These are phyloP conservation scores for Polyodon spathula DNA, from an alignment of 2,113 vertebrate genomes.

Conservation along the genomic window DNA sequence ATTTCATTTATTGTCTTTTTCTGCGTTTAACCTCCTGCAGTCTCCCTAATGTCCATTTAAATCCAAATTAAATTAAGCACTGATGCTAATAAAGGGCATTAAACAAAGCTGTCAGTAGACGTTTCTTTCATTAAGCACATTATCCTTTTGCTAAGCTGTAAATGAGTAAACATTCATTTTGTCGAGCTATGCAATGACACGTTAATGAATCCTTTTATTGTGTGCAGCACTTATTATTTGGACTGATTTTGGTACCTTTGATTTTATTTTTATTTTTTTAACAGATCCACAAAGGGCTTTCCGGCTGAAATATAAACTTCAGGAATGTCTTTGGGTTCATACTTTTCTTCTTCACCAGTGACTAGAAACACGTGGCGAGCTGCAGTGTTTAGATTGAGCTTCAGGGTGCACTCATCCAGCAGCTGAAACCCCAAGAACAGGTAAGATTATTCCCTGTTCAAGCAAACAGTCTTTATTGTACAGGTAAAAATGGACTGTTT, in stretches of 20 bases:
- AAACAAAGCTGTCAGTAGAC: slow-evolving; percentile 74
- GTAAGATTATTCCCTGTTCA: slow-evolving; percentile 22
- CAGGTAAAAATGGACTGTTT: too few relatives aligned
- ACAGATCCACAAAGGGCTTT: slow-evolving; percentile 45
- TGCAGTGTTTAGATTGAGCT: slow-evolving; percentile 47
- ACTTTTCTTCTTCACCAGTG: slow-evolving; percentile 40
- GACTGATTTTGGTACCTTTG: slow-evolving; percentile 42
- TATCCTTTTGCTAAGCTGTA: slow-evolving; percentile 73
- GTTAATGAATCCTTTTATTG: slow-evolving; percentile 46
- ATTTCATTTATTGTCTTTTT: slow-evolving; percentile 67
- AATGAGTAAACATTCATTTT: slow-evolving; percentile 76
- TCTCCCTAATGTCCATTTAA: slow-evolving; percentile 76
- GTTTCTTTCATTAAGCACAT: slow-evolving; percentile 82
- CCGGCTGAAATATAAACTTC: slow-evolving; percentile 42
- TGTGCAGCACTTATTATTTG: slow-evolving; percentile 27
- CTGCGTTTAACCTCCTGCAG: slow-evolving; percentile 75
- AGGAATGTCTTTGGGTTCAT: slow-evolving; percentile 41
- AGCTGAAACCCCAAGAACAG: slow-evolving; percentile 35
- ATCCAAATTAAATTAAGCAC: slow-evolving; percentile 81
- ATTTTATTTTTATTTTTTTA: slow-evolving; percentile 33
- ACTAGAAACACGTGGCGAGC: slow-evolving; percentile 48
- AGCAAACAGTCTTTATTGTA: neutral
- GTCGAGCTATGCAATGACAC: slow-evolving; percentile 62
- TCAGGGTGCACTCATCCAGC: slow-evolving; percentile 42
- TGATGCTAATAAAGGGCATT: slow-evolving; percentile 77